Evolutionary conservation across 1,140 invertebrate species (phyloP), one percentile per base, ranked within the genome.

Genomic region (Temnothorax curvispinosus): DNA sequence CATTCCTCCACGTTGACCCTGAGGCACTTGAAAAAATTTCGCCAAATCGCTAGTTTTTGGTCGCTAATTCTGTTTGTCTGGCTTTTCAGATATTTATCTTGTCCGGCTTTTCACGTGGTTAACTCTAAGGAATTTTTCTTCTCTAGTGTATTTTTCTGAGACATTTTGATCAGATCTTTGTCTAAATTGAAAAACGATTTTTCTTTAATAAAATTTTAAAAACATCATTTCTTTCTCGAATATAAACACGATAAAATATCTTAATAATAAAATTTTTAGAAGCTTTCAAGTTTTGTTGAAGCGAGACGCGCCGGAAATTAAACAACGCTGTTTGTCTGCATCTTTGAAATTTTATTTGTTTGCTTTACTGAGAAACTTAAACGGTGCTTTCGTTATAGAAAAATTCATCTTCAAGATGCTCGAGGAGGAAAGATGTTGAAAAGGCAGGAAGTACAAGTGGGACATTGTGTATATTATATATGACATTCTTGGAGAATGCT

Each of bases 401-500:
- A 77, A 62, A 32, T 44, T n/a, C 41, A 27, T 32, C 56, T 62
- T 32, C 27, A 47, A 35, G n/a, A 9, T 32, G 8, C 38, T 9
- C 2, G n/a, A 47, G 47, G 7, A 78, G 27, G 27, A 27, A 27
- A 52, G 35, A 38, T 54, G 3, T 38, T 52, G 13, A 80, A 69
- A 52, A 67, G n/a, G 35, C 13, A 67, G 32, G 47, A 80, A 65
- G 2, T 62, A 77, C 6, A 60, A 75, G 72, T 67, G 11, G 60
- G 11, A 67, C 62, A 69, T 3, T 67, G 18, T 41, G 50, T n/a
- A 4, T 60, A n/a, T 21, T 41, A 41, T 77, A 18, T 15, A 15
- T 69, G 35, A 52, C 47, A 69, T 80, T 69, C 44, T 80, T 80
- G 62, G 8, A 80, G n/a, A 80, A 41, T 54, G 13, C 13, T 54